Conservation (phyloP, 2,797 vertebrate genomes). For the Apogon talboti region DNA sequence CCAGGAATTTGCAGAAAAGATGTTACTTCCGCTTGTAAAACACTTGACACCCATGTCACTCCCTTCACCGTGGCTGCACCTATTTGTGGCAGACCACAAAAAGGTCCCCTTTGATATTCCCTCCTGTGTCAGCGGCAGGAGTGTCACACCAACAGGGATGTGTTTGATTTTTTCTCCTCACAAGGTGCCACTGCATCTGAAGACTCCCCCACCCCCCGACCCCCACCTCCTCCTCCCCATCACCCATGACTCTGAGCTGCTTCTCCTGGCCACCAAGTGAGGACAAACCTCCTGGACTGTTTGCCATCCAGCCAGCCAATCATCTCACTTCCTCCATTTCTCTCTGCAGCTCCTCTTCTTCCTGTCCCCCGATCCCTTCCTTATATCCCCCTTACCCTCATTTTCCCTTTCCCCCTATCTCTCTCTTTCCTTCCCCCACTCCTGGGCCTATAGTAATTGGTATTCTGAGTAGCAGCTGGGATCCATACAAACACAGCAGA, state of each 20-base stretch:
- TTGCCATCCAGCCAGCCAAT: constrained; percentile 8
- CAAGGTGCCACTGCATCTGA: constrained; percentile 48
- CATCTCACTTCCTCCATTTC: constrained; percentile 28
- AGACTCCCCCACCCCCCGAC: constrained; percentile 1
- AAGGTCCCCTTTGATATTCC: constrained; percentile 76
- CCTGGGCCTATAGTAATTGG: constrained; percentile 84
- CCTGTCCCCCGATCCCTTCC: constrained; percentile 19
- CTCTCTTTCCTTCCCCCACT: constrained; percentile 69
- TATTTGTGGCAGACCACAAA: constrained; percentile 72
- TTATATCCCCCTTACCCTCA: constrained; percentile 2
- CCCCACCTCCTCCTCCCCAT: constrained; percentile 9
- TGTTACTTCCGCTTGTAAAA: constrained; percentile 50
- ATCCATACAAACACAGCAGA: constrained; percentile 86
- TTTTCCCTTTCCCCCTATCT: constrained; percentile 24
- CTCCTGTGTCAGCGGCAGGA: constrained; percentile 62
- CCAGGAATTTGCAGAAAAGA: constrained; percentile 50
- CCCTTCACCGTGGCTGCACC: constrained; percentile 37
- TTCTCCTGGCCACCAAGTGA: constrained; percentile 53
- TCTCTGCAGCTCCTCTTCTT: constrained; percentile 18
- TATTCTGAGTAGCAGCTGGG: constrained; percentile 88
- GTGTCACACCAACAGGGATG: constrained; percentile 69
- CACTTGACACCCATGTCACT: constrained; percentile 21
- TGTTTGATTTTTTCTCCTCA: constrained; percentile 71
- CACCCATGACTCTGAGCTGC: constrained; percentile 31
- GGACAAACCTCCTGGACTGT: constrained; percentile 41